A percentile compares a stretch with the other conserved stretches of the same genome.
Evolutionary conservation across 2,888 invertebrate species (phyloP).

Genomic region (Dicranocentrus wangi): DNA sequence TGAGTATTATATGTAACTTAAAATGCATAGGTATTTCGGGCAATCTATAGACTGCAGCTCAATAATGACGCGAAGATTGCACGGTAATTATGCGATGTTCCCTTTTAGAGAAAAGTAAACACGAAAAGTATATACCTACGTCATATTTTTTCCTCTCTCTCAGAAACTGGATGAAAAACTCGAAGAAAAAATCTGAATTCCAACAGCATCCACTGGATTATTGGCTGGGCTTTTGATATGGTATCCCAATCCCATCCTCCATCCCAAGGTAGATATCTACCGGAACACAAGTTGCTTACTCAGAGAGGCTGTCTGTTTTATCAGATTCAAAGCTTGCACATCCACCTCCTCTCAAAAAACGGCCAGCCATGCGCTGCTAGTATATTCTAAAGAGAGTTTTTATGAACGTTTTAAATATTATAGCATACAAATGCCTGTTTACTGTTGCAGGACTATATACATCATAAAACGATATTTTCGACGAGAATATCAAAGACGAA

Average conservation of each 20-base stretch:
- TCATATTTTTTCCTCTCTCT: not conserved
- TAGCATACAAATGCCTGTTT: not conserved
- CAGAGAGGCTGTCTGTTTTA: slow-evolving; percentile 25
- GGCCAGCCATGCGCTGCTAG: not conserved
- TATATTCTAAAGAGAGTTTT: slow-evolving; percentile 2
- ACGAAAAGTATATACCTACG: not conserved
- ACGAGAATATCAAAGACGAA: not conserved
- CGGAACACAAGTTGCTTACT: slow-evolving; percentile 14
- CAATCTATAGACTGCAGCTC: not conserved
- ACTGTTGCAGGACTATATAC: not conserved
- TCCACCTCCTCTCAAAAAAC: not conserved
- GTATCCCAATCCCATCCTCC: slow-evolving; percentile 14
- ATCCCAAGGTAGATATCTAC: not conserved
- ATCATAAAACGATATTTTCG: not conserved
- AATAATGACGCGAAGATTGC: not conserved
- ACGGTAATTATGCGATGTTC: not conserved
- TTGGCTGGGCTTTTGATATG: not conserved
- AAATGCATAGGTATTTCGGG: no score
- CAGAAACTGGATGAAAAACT: not conserved
- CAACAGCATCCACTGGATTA: slow-evolving; percentile 29
- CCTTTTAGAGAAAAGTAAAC: not conserved
- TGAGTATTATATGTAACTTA: not conserved
- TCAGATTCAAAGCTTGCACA: slow-evolving; percentile 39
- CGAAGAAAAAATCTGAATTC: slow-evolving; percentile 50
- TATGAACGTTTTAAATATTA: no score